Conservation (phyloP, 2,888 invertebrate genomes). For the Aphidoletes aphidimyza region DNA sequence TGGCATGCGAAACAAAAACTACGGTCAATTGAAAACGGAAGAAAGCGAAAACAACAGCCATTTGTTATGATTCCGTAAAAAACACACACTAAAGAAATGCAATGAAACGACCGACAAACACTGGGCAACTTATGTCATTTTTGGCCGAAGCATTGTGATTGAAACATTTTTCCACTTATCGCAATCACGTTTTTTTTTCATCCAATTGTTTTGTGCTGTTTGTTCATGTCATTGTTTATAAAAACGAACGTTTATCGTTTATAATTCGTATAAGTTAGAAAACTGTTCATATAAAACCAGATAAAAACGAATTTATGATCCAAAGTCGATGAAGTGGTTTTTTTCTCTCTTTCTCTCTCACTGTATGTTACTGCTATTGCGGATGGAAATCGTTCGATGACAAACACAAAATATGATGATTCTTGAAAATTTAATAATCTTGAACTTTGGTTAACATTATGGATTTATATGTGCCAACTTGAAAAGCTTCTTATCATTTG, state of each 20-base stretch:
- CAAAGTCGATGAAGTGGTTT: too few relatives aligned
- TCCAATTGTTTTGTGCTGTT: not conserved
- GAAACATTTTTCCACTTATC: conserved; percentile 15
- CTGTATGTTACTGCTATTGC: too few relatives aligned
- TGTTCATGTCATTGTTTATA: too few relatives aligned
- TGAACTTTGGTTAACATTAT: not conserved
- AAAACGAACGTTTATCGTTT: too few relatives aligned
- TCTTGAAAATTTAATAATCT: too few relatives aligned
- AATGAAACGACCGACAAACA: not conserved
- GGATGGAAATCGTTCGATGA: too few relatives aligned
- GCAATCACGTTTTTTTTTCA: conserved; percentile 1
- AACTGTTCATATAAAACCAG: too few relatives aligned
- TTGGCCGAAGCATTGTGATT: not conserved
- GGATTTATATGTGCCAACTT: not conserved
- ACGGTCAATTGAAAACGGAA: conserved; percentile 3
- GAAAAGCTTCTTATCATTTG: not conserved
- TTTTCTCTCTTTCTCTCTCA: too few relatives aligned
- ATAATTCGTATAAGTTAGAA: too few relatives aligned
- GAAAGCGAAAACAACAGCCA: not conserved
- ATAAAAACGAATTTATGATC: too few relatives aligned
- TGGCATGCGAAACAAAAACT: not conserved
- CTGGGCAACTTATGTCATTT: conserved; percentile 7
- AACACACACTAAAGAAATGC: not conserved
- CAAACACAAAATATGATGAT: too few relatives aligned
- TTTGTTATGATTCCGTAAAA: not conserved